These are phyloP conservation scores for Erpornis zantholeuca DNA, from an alignment of 2,113 vertebrate genomes.

Conservation along the genomic window DNA sequence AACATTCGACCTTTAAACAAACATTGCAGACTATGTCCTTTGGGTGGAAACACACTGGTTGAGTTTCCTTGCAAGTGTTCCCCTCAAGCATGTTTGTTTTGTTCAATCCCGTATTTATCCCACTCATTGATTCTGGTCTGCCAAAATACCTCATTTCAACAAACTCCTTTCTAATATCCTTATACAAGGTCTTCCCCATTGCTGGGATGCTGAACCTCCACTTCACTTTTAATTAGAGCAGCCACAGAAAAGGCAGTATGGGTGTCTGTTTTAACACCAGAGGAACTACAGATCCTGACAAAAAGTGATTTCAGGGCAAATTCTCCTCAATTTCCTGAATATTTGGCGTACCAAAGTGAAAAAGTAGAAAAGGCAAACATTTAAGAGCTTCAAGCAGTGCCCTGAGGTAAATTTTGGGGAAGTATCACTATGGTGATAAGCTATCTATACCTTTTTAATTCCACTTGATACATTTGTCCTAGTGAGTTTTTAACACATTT, in stretches of 20 bases:
- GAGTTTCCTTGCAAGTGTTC: not conserved
- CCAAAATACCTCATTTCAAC: not conserved
- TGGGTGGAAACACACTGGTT: not conserved
- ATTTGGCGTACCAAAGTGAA: not conserved
- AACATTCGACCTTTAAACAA: not conserved
- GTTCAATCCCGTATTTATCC: not conserved
- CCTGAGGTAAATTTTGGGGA: not conserved
- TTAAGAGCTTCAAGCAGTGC: not conserved
- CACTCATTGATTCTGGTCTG: not conserved
- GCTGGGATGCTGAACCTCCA: not conserved
- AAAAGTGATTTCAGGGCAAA: not conserved
- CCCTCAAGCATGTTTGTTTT: not conserved
- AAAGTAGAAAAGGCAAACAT: not conserved
- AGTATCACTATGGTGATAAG: not conserved
- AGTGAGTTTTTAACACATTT: not conserved
- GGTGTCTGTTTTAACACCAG: not conserved
- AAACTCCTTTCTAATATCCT: not conserved
- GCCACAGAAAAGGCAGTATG: not conserved
- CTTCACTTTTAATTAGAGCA: not conserved
- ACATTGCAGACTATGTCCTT: not conserved
- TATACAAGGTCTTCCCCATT: not conserved
- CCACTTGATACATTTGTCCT: not conserved
- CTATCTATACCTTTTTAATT: not conserved
- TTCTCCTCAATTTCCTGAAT: not conserved
- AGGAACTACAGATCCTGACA: not conserved